These are phyloP conservation scores for Drosophila leonis DNA, from an alignment of 2,888 invertebrate genomes.

Conservation along the genomic window DNA sequence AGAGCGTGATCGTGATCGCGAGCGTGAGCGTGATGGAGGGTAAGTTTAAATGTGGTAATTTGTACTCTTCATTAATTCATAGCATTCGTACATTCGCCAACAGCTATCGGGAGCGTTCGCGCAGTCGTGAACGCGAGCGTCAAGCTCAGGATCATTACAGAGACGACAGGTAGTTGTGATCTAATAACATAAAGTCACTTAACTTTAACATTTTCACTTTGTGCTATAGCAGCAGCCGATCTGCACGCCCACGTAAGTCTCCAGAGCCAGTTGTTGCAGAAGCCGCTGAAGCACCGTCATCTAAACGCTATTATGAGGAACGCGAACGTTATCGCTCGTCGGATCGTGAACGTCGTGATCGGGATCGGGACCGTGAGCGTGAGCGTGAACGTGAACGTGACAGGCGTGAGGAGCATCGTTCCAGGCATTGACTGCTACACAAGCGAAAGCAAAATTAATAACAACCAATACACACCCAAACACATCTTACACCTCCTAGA, in stretches of 20 bases:
- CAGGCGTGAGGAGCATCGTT: slow-evolving; percentile 90
- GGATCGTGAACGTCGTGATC: slow-evolving; percentile 89
- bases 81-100: not conserved
- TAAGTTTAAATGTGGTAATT: slow-evolving; percentile 82
- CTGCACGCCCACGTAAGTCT: slow-evolving; percentile 87
- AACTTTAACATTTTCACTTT: slow-evolving; percentile 25
- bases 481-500: slow-evolving; percentile 54
- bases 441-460: slow-evolving; percentile 53
- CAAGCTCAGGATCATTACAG: slow-evolving; percentile 84
- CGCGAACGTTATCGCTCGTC: slow-evolving; percentile 93
- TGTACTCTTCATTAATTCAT: not conserved
- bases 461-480: slow-evolving; percentile 45
- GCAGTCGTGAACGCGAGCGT: slow-evolving; percentile 90
- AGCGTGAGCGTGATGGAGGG: slow-evolving; percentile 86
- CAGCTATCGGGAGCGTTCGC: slow-evolving; percentile 88
- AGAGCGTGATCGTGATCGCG: slow-evolving; percentile 87
- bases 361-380: slow-evolving; percentile 89
- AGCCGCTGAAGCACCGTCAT: slow-evolving; percentile 84
- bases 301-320: slow-evolving; percentile 92
- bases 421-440: slow-evolving; percentile 87
- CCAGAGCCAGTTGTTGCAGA: slow-evolving; percentile 86
- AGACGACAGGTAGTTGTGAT: slow-evolving; percentile 82
- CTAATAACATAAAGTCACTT: not conserved
- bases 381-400: slow-evolving; percentile 89
- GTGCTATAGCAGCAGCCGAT: slow-evolving; percentile 82